Evolutionary conservation across 2,888 invertebrate species (phyloP).

Genomic region (Torymus auratus): DNA sequence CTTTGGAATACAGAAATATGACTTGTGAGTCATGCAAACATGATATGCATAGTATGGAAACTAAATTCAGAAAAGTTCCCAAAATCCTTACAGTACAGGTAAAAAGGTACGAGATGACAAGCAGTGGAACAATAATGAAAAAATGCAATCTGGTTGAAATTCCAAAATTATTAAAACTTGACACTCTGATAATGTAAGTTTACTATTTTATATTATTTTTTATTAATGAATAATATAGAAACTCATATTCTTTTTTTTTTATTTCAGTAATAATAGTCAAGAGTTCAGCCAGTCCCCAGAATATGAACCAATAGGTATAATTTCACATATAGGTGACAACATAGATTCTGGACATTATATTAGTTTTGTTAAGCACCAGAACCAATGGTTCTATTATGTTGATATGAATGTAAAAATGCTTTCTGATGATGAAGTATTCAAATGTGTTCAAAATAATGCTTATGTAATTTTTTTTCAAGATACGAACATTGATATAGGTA

Average conservation of each 20-base stretch:
- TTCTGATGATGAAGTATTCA: slow-evolving; percentile 66
- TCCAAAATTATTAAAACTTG: slow-evolving; percentile 64
- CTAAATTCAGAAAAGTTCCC: slow-evolving; percentile 66
- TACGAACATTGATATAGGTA: slow-evolving; percentile 55
- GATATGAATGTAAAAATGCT: slow-evolving; percentile 67
- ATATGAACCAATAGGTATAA: slow-evolving; percentile 68
- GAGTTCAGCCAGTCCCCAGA: slow-evolving; percentile 53
- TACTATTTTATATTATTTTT: not conserved
- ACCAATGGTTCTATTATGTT: slow-evolving; percentile 70
- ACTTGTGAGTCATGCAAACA: slow-evolving; percentile 68
- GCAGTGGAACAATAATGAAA: slow-evolving; percentile 67
- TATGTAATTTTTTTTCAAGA: slow-evolving; percentile 69
- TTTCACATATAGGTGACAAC: slow-evolving; percentile 69
- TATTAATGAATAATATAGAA: not conserved
- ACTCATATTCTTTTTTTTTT: slow-evolving; percentile 10
- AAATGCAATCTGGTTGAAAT: slow-evolving; percentile 67
- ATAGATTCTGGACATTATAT: slow-evolving; percentile 72
- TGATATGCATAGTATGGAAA: slow-evolving; percentile 65
- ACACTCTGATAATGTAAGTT: slow-evolving; percentile 65
- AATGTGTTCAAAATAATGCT: slow-evolving; percentile 67
- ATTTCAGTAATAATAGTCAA: slow-evolving; percentile 46
- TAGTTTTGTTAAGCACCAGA: slow-evolving; percentile 68
- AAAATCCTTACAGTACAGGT: slow-evolving; percentile 68
- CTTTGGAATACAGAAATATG: slow-evolving; percentile 66
- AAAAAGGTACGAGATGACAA: slow-evolving; percentile 68